Evolutionary conservation across 2,113 vertebrate species (phyloP), one percentile per base, ranked within the genome.

Genomic region (Corythornis cristatus): DNA sequence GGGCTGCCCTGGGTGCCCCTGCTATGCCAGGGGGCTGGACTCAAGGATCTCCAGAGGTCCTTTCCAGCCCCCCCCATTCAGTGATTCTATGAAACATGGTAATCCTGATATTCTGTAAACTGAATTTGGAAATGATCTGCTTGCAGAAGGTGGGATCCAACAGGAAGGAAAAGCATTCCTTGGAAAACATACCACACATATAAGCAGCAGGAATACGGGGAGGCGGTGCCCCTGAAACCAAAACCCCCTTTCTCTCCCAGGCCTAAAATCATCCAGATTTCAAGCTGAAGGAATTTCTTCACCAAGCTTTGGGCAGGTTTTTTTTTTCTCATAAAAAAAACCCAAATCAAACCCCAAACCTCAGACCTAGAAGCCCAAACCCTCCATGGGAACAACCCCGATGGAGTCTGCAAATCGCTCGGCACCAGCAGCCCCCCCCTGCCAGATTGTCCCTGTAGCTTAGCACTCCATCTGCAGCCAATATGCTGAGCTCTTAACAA

Each of bases 401-500:
- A 31, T 8, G 19, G 9, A 56, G 31, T 4, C 82, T 57, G 37
- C 65, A 16, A 45, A 51, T 3, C 3, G 43, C 45, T 62, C 4
- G 0, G 79, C 71, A 25, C 75, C 54, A 5, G 4, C 3, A 1
- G 37, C 14, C 71, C 84, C 29, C 22, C 92, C 18, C 25, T 0
- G 2, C 50, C 88, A 91, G 94, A 93, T 85, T 95, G 90, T 50
- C 35, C 85, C 82, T 5, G 6, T 61, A 72, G 92, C 90, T 95
- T 80, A 93, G 56, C 21, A 3, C 76, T 43, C 83, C 88, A 76
- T 90, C 86, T 88, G 93, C 93, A 64, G 86, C 60, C 93, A 83
- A 79, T 26, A 28, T 70, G 65, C 65, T 28, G 51, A 95, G 93
- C 93, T 95, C 94, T 93, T 84, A 95, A 81, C 81, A 42, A 93